phyloP scores from a whole-genome alignment of 2,888 invertebrate genomes.

The Helobdella robusta region DNA sequence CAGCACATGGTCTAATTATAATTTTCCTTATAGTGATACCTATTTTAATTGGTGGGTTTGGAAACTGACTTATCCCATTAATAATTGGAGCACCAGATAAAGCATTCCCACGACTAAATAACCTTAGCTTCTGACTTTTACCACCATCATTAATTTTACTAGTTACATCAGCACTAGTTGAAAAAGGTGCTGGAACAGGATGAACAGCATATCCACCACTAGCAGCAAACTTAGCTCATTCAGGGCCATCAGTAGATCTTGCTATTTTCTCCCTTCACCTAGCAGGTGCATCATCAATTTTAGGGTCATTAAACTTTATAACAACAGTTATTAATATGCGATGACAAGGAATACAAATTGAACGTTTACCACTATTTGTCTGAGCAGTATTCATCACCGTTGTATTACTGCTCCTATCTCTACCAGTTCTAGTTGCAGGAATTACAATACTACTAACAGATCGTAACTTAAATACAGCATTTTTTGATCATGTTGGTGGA shows the following conservation, averaged over 20 bases:
- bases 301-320: conserved; percentile 72
- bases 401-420: conserved; percentile 59
- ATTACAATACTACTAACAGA: conserved; percentile 71
- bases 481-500: conserved; percentile 71
- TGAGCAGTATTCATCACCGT: conserved; percentile 65
- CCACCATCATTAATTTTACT: conserved; percentile 62
- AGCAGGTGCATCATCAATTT: conserved; percentile 60
- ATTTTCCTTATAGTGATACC: conserved; percentile 65
- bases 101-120: conserved; percentile 73
- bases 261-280: conserved; percentile 68
- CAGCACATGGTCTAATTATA: conserved; percentile 71
- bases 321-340: conserved; percentile 67
- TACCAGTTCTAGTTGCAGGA: conserved; percentile 69
- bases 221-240: conserved; percentile 58
- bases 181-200: conserved; percentile 66
- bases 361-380: conserved; percentile 63
- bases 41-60: conserved; percentile 63
- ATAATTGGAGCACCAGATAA: conserved; percentile 71
- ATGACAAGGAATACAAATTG: conserved; percentile 56
- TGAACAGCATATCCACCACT: conserved; percentile 70
- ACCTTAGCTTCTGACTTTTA: conserved; percentile 72
- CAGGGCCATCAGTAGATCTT: conserved; percentile 63
- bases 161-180: conserved; percentile 59
- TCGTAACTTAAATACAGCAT: conserved; percentile 70
- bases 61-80: conserved; percentile 69